Percentiles rank a stretch among this genome's conserved stretches.
Conservation (phyloP, 2,888 invertebrate species). For the Tortricodes alternella region DNA sequence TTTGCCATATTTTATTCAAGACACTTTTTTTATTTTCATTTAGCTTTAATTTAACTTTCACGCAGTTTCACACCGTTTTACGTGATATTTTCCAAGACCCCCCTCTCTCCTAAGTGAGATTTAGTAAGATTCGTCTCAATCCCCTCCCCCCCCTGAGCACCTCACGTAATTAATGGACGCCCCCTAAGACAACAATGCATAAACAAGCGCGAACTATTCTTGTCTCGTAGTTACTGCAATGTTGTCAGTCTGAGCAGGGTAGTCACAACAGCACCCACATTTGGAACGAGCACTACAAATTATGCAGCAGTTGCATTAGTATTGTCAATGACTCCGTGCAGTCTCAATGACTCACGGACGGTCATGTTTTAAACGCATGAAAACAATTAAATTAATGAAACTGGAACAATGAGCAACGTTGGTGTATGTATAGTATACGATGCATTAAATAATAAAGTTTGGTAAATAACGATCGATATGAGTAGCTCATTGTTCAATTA, state of each 20-base stretch:
- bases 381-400: slow-evolving; percentile 26
- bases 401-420: slow-evolving; percentile 15
- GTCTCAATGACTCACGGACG: slow-evolving; percentile 2
- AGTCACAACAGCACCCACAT: background rate
- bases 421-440: background rate
- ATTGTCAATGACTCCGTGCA: background rate
- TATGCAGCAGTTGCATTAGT: background rate
- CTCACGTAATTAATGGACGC: no score
- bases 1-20: no score
- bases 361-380: slow-evolving; percentile 8
- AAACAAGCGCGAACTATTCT: background rate
- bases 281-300: background rate
- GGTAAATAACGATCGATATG: no score
- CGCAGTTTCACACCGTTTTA: no score
- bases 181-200: background rate
- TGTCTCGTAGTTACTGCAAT: background rate
- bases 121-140: no score
- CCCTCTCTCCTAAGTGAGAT: no score
- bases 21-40: no score
- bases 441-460: no score
- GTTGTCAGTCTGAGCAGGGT: background rate
- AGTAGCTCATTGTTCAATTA: no score
- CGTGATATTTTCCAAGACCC: no score
- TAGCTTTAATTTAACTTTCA: no score
- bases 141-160: no score